Base-by-base conservation (phyloP, 2,113 vertebrate species). In the Seriola dumerili region DNA sequence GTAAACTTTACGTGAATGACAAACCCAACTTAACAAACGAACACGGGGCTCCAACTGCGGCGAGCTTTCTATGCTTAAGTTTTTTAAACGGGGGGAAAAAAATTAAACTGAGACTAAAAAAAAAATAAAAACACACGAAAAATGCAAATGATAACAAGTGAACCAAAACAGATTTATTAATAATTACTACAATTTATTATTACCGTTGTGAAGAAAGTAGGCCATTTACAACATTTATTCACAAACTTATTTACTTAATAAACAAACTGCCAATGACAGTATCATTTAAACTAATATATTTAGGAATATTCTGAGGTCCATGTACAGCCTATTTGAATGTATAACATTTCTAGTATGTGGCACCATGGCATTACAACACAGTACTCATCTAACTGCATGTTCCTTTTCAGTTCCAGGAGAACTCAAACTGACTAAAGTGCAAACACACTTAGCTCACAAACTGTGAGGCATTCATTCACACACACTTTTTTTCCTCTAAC, bases 201-300 rank as follows among this genome's bases (percentile, higher is more conserved):
- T 91, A 93, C 78, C 64, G 78, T 79, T 89, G 68, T 82, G 84
- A 85, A 89, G 85, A 94, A 94, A 94, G 83, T 85, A 80, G 84
- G 89, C 64, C 78, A 88, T 93, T 72, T 93, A 95, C 88, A 94
- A 93, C 87, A 93, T 88, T 76, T 94, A 94, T 93, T 92, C 91
- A 94, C 91, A 92, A 90, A 76, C 63, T 2, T 80, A 82, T 77
- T 85, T 89, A 88, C 55, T 90, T 89, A 76, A 85, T 91, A 91
- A 93, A 92, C 78, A 87, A 86, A 90, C 91, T 93, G 92, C 92
- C 90, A 91, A 78, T 71, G 90, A 92, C 92, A 93, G 88, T 86
- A 87, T 93, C 77, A 90, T 86, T 92, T 77, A 68, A 91, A 81
- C 78, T 79, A 85, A 86, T 81, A 90, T 83, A 85, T 86, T 85